A percentile compares a stretch with the other conserved stretches of the same genome.
Conservation (phyloP, 2,113 vertebrate species). For the Suncus etruscus region DNA sequence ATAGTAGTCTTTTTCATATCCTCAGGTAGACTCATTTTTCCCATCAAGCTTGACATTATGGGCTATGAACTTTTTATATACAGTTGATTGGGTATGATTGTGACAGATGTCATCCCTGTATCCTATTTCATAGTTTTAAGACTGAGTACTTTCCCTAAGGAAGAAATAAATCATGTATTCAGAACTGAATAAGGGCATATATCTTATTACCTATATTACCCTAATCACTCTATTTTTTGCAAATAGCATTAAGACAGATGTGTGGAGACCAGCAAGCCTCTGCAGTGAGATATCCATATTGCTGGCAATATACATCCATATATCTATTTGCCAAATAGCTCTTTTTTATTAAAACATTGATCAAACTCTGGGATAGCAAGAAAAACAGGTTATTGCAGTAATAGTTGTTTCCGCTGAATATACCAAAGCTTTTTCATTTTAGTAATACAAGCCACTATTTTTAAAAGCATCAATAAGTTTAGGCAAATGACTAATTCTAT, state of each 20-base stretch:
- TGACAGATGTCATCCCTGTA: background rate
- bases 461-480: background rate
- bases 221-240: background rate
- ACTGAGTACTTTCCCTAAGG: background rate
- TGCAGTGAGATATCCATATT: background rate
- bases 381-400: background rate
- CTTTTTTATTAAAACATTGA: background rate
- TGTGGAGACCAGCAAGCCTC: background rate
- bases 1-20: background rate
- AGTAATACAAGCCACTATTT: background rate
- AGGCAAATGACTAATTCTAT: background rate
- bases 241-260: background rate
- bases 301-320: background rate
- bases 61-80: background rate
- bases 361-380: background rate
- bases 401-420: background rate
- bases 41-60: background rate
- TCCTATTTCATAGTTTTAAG: background rate
- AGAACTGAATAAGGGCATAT: background rate
- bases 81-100: background rate
- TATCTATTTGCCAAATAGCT: background rate
- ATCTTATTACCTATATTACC: background rate
- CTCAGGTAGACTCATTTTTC: background rate
- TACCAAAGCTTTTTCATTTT: conserved; percentile 12
- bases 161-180: background rate